Evolutionary conservation across 2,113 vertebrate genomes (phyloP), one percentile per base, ranked within the genome.

Genomic region (Choloepus hoffmanni): DNA sequence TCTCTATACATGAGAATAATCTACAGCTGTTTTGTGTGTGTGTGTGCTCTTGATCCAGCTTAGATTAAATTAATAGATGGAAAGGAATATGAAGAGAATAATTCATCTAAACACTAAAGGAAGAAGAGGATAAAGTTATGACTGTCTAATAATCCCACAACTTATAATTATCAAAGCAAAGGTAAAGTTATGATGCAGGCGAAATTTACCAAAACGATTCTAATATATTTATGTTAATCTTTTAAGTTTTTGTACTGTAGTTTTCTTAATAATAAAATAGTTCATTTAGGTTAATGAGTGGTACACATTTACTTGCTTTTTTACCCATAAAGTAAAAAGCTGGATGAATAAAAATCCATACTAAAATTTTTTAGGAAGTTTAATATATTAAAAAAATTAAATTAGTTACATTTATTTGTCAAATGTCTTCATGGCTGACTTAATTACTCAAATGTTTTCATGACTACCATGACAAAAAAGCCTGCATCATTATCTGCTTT

Each of bases 331-430:
- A 63, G 28, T 33, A n/a, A 90, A 73, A 30, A 90, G 53, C 7
- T 73, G 30, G 53, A 30, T 77, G n/a, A 72, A 73, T 53, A 88
- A 77, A 93, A 90, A 92, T 92, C 79, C 91, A 79, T 13, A 94
- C 1, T 63, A 43, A 79, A 81, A 40, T 26, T 68, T 72, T 85
- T 79, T 55, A 81, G 40, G 77, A 97, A 94, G 30, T 40, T 70
- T 79, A 82, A 86, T 76, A 45, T 55, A 86, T 33, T 96, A 68
- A 3, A 40, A 55, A 92, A 92, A 79, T 62, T 55, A 73, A 76
- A 36, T 86, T 73, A 83, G 65, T 65, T 85, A 3, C 55, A 84
- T 63, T 95, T 73, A 90, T 9, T 85, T 73, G 63, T 74, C 58
- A 92, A 87, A 96, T 26, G 70, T 53, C 85, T 78, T 89, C 76